Base-by-base conservation (phyloP, 2,888 invertebrate genomes). In the Smittia aterrima region DNA sequence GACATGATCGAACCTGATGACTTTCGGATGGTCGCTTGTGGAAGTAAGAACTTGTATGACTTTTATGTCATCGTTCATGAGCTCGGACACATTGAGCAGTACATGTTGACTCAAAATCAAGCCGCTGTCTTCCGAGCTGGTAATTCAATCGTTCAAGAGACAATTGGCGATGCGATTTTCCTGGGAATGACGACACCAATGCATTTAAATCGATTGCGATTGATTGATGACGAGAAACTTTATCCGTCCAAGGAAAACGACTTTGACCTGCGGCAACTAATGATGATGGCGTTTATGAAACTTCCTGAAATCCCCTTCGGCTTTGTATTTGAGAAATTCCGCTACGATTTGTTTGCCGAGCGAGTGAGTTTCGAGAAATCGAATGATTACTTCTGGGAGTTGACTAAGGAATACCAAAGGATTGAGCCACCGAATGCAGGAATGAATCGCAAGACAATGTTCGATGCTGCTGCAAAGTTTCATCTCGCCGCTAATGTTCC, bases 1-100 rank as follows among this genome's bases (percentile, higher is more conserved):
- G 89, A 92, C 79, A 89, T 92, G 87, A 91, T 86, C 77, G 82
- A 84, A 77, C 79, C 83, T 75, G 85, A 85, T 77, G 91, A 92
- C 79, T 90, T 85, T 79, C 85, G 91, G 76, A 84, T 91, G 77
- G 80, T 90, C 38, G 86, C 89, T 78, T 92, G 91, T 78, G 86
- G 89, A 0, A 84, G 85, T 20, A 82, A 84, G 1, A 85, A 84
- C 0, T 84, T 86, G 78, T 86, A 89, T 77, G 89, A 90, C 78
- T 86, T 91, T 67, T 86, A 88, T 76, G 87, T 89, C 0, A 83
- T 90, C 1, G 87, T 90, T 77, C 91, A 92, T 79, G 91, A 92
- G 80, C 86, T 92, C 83, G 92, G 92, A 0, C 91, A 92, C 77
- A 86, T 91, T 40, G 86, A 90, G 66, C 92, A 92, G 78, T 91